Conservation (phyloP, 2,888 invertebrate species). For the Panorpa germanica region DNA sequence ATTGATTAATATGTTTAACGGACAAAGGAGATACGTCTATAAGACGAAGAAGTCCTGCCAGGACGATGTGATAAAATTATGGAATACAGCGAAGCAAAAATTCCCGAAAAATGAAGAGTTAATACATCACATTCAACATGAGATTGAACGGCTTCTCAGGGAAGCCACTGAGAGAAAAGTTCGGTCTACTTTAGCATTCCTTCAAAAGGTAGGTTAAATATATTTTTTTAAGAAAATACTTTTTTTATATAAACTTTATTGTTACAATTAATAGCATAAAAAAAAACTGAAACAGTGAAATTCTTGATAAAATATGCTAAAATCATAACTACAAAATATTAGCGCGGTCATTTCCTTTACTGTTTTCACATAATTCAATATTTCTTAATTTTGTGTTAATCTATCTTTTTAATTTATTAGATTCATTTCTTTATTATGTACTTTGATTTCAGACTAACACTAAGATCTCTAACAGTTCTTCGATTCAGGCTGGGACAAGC, state of each 20-base stretch:
- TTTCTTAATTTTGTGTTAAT: conserved; percentile 8
- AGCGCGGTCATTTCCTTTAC: conserved; percentile 6
- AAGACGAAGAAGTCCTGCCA: too few species aligned
- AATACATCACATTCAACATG: conserved; percentile 13
- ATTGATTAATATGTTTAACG: too few species aligned
- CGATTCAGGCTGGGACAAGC: conserved; percentile 7
- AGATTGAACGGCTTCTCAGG: conserved; percentile 13
- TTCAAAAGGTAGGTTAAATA: conserved; percentile 12
- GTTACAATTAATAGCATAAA: too few species aligned
- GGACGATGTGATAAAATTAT: conserved; percentile 13
- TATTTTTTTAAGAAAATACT: too few species aligned
- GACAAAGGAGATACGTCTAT: too few species aligned
- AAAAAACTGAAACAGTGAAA: too few species aligned
- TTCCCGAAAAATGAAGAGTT: conserved; percentile 14
- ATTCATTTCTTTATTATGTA: conserved; percentile 8
- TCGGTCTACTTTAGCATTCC: conserved; percentile 13
- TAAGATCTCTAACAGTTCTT: conserved; percentile 8
- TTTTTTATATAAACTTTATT: conserved; percentile 7
- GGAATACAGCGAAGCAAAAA: conserved; percentile 13
- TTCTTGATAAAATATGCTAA: conserved; percentile 7
- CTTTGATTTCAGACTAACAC: conserved; percentile 10
- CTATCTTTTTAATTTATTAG: conserved; percentile 8
- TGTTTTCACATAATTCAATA: conserved; percentile 6
- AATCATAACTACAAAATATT: conserved; percentile 7
- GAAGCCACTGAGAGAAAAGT: conserved; percentile 13